Evolutionary conservation across 2,113 vertebrate genomes (phyloP).

Genomic region (Corythaeola cristata): DNA sequence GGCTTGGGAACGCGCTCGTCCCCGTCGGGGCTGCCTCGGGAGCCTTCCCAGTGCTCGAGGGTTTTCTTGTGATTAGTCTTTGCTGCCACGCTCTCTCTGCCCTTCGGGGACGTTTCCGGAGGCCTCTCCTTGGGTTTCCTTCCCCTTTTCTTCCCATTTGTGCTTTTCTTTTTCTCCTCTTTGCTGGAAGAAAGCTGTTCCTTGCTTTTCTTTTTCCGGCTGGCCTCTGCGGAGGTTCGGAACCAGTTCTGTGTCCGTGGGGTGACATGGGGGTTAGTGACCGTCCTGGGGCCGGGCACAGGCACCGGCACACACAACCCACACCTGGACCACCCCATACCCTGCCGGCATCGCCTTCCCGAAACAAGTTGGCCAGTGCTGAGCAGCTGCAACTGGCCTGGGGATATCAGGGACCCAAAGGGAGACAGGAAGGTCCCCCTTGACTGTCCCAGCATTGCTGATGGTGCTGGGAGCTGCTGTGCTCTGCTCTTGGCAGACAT

Average conservation of each 20-base stretch:
- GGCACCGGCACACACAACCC: not conserved
- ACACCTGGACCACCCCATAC: not conserved
- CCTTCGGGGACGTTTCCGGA: slow-evolving; percentile 40
- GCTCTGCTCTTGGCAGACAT: not conserved
- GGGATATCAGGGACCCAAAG: not conserved
- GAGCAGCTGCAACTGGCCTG: not conserved
- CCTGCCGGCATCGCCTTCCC: not conserved
- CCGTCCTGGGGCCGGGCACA: not conserved
- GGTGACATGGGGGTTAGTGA: not conserved
- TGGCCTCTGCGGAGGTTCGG: slow-evolving; percentile 82
- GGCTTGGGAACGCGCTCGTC: slow-evolving; percentile 54
- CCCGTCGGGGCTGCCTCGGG: slow-evolving; percentile 45
- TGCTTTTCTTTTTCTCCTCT: slow-evolving; percentile 79
- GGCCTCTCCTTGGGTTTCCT: slow-evolving; percentile 90
- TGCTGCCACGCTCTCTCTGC: slow-evolving; percentile 46
- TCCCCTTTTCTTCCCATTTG: slow-evolving; percentile 87
- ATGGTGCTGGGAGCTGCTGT: not conserved
- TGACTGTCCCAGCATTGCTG: not conserved
- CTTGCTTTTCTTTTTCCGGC: slow-evolving; percentile 80
- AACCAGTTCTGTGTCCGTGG: slow-evolving; percentile 90
- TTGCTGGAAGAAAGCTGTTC: slow-evolving; percentile 73
- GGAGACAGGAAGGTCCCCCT: not conserved
- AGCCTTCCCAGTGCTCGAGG: slow-evolving; percentile 46
- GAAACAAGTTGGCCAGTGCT: not conserved
- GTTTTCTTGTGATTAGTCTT: slow-evolving; percentile 69